Base-by-base conservation (phyloP, 1,140 invertebrate genomes). In the Bombus confusus region DNA sequence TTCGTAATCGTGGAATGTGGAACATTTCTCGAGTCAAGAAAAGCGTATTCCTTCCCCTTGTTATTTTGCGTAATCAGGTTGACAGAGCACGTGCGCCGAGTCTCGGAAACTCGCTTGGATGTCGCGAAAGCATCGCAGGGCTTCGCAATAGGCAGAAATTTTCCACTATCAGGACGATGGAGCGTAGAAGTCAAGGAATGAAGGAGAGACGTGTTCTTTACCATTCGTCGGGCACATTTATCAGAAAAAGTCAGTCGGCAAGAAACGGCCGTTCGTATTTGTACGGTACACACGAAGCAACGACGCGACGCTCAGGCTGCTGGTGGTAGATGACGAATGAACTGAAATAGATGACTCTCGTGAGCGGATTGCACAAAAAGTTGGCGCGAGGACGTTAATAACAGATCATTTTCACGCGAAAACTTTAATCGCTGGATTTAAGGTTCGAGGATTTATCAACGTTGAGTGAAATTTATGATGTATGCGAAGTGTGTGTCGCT, bases 241-340 rank as follows among this genome's bases (percentile, higher is more conserved):
- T 84, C 82, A 84, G 41, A 71, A 84, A 62, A 78, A 78, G 75
- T 78, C 75, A 69, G 31, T 52, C 15, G 15, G 8, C 2, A 43
- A 69, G 66, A 78, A 78, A 39, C 37, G 28, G 22, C 15, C 47
- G 59, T 73, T 76, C 13, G 62, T 59, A 37, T 41, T 69, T 2
- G 39, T 28, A 47, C 39, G 28, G 3, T 34, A 64, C 39, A n/a
- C 52, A 34, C 39, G n/a, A 69, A 69, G 43, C 75, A 78, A 84
- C 18, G 64, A 31, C 22, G 18, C 10, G 47, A 25, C 8, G 6
- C n/a, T 22, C 15, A 22, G 13, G n/a, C 3, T 31, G 15, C 31
- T 31, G 62, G 52, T 37, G 64, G n/a, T 59, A 34, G 39, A 84
- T 84, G 75, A 84, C 74, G 52, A 78, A 84, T 78, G 82, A 78